Evolutionary conservation across 2,888 invertebrate species (phyloP), one percentile per base, ranked within the genome.

Genomic region (Luperina testacea): DNA sequence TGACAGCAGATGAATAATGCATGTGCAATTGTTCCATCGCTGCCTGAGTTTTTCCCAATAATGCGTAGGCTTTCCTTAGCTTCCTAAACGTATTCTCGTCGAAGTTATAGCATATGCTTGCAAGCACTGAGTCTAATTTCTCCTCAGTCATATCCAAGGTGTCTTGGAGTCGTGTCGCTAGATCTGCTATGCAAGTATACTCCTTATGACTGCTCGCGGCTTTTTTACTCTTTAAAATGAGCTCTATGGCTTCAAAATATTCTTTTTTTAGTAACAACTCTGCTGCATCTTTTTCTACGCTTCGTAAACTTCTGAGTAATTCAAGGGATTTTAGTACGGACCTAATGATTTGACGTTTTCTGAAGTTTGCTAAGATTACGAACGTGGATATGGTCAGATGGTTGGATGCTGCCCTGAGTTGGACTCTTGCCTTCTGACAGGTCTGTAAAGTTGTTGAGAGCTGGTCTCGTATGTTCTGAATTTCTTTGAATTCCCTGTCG

Each of bases 21-120:
- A 99, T 99, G 89, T 99, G 99, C 17, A 99, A 94, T 93, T 99
- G 99, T 93, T 99, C 99, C 98, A 99, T 98, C 0, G 99, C 99
- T 4, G 98, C 98, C 94, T 99, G 98, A 0, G 98, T 98, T 95
- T 99, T 99, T 1, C 99, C 99, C 7, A 99, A 95, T 42, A 99
- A 96, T 63, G 97, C 97, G 92, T 99, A 99, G 0, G 99, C 99
- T 87, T 97, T 98, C 91, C 99, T 98, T 0, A 99, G 96, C 88
- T 99, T 98, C 17, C 97, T 97, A 92, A 99, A 99, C 11, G 98
- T 98, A 20, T 97, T 97, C 42, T 97, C 97, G 90, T 99, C 98
- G 92, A 99, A 99, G 88, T 97, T 97, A 77, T 97, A 97, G 83
- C 97, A 97, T 87, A 98, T 98, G 90, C 98, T 98, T 0, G 99